Percentiles rank a stretch among this genome's conserved stretches.
Evolutionary conservation across 2,113 vertebrate species (phyloP).

Genomic region (Nothobranchius kuhntae): DNA sequence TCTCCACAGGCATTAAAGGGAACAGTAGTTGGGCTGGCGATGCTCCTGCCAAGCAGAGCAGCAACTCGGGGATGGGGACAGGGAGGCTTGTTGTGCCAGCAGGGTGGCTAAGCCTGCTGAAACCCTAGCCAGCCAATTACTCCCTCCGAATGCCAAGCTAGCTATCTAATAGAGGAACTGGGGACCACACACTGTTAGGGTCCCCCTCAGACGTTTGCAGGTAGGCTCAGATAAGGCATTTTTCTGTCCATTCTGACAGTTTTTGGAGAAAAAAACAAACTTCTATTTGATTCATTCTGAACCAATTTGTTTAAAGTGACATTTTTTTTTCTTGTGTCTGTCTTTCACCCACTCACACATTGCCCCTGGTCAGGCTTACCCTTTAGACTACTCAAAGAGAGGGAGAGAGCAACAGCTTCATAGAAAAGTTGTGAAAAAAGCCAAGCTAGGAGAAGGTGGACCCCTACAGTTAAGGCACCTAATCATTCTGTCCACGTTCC

Average conservation of each 20-base stretch:
- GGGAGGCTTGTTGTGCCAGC: constrained; percentile 74
- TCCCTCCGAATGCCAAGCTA: constrained; percentile 69
- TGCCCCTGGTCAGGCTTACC: constrained; percentile 74
- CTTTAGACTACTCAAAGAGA: constrained; percentile 69
- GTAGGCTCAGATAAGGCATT: constrained; percentile 10
- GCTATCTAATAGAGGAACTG: constrained; percentile 77
- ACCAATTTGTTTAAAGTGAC: constrained; percentile 73
- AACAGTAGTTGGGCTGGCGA: constrained; percentile 62
- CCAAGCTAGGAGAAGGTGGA: constrained; percentile 43
- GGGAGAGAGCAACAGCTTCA: constrained; percentile 33
- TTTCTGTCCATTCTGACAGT: constrained; percentile 39
- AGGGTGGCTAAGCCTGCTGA: constrained; percentile 77
- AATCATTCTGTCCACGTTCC: constrained; percentile 77
- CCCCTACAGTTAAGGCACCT: constrained; percentile 58
- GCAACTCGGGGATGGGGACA: constrained; percentile 63
- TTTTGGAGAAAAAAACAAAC: constrained; percentile 35
- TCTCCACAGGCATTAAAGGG: constrained; percentile 73
- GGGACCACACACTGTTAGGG: constrained; percentile 65
- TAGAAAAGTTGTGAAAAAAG: constrained; percentile 55
- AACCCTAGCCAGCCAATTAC: constrained; percentile 80
- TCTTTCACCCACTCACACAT: constrained; percentile 59
- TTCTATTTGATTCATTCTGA: constrained; percentile 59
- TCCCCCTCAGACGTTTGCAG: constrained; percentile 59
- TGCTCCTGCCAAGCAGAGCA: constrained; percentile 66
- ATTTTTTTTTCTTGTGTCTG: constrained; percentile 66